Evolutionary conservation across 23 tunicate genomes (phyloP).

Genomic region (Styela plicata): DNA sequence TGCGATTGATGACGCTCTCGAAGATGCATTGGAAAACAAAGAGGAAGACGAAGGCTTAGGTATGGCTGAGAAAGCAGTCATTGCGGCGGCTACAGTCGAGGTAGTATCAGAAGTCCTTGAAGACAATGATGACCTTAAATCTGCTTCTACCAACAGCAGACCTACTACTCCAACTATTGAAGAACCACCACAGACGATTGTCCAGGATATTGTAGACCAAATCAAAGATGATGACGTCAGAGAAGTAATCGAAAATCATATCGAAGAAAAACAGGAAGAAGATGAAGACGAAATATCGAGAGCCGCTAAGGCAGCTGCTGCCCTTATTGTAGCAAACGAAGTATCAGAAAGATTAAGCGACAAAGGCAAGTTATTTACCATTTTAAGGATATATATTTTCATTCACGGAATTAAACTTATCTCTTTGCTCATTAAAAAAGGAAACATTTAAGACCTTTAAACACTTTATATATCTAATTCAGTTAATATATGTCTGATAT

Average conservation of each 20-base stretch:
- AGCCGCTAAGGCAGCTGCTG: conserved; percentile 22
- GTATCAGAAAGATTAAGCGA: conserved; percentile 10
- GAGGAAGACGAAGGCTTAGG: conserved; percentile 1
- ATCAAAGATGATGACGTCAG: background rate
- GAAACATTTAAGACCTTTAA: no score
- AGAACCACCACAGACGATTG: background rate
- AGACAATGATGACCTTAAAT: conserved; percentile 29
- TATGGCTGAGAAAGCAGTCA: conserved; percentile 3
- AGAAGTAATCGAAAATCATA: background rate
- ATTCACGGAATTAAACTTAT: no score
- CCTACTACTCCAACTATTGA: conserved; percentile 12
- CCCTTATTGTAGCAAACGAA: conserved; percentile 22
- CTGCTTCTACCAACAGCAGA: conserved; percentile 17
- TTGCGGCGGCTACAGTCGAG: conserved; percentile 26
- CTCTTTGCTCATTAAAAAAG: no score
- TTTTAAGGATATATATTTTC: no score
- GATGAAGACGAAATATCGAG: conserved; percentile 11
- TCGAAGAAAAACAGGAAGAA: background rate
- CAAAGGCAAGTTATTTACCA: background rate
- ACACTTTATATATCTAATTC: no score
- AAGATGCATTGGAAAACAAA: conserved; percentile 42
- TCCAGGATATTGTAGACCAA: conserved; percentile 1
- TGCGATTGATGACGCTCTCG: conserved; percentile 37
- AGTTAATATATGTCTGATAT: no score
- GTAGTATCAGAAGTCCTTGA: conserved; percentile 12